phyloP scores from a whole-genome alignment of 2,113 vertebrate species.

The Alethe castanea region DNA sequence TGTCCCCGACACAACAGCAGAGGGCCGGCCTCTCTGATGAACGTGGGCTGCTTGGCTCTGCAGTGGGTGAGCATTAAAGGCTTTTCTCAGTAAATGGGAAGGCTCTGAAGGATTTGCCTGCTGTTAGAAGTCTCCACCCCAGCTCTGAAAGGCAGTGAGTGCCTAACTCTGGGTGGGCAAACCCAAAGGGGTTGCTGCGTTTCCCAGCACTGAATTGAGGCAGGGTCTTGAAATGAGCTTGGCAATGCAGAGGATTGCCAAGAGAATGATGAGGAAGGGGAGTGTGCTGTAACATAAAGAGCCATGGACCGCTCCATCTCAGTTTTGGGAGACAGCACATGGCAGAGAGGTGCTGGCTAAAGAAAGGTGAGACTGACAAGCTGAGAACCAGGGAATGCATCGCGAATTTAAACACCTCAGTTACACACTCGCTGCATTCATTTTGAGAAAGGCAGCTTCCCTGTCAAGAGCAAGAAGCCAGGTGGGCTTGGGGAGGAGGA shows the following conservation, averaged over 20 bases:
- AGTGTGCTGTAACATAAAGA: not conserved
- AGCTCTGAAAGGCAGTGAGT: not conserved
- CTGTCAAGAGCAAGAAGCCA: not conserved
- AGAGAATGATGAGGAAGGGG: not conserved
- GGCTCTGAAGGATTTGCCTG: not conserved
- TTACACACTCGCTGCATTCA: not conserved
- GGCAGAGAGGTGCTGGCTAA: not conserved
- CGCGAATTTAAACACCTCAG: not conserved
- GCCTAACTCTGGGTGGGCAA: not conserved
- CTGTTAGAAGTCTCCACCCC: not conserved
- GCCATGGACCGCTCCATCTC: not conserved
- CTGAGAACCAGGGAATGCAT: not conserved
- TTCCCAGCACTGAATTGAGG: accelerated
- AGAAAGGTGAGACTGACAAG: not conserved
- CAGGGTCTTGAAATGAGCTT: not conserved
- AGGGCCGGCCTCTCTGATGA: accelerated
- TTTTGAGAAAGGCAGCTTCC: not conserved
- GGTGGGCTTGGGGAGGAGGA: not conserved
- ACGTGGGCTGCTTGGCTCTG: not conserved
- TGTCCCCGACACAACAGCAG: not conserved
- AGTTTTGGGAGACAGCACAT: not conserved
- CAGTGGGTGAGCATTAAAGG: not conserved
- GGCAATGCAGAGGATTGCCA: not conserved
- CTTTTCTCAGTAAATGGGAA: not conserved
- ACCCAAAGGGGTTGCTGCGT: not conserved